These are phyloP conservation scores for Ruditapes philippinarum DNA, from an alignment of 1,140 invertebrate species.

Conservation along the genomic window DNA sequence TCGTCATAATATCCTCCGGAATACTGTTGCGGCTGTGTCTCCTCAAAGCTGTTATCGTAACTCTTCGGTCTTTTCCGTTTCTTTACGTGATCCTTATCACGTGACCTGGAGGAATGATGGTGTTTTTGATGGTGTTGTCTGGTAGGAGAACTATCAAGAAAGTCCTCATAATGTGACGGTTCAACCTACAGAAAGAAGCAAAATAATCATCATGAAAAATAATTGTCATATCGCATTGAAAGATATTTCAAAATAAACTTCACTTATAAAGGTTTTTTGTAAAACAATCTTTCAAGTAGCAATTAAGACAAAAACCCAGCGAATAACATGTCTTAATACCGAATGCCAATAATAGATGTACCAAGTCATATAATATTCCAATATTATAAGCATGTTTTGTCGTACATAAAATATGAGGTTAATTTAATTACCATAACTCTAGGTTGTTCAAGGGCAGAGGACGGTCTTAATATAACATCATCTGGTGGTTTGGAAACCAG, in stretches of 20 bases:
- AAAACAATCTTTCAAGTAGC: no score
- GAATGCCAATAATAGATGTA: no score
- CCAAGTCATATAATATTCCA: no score
- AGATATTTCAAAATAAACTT: no score
- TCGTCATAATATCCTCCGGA: background rate
- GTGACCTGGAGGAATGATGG: background rate
- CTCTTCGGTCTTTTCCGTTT: background rate
- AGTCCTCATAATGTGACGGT: conserved; percentile 45
- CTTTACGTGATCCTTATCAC: conserved; percentile 17
- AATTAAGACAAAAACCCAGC: no score
- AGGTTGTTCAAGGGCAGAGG: conserved; percentile 43
- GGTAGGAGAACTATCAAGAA: conserved; percentile 5
- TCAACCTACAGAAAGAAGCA: no score
- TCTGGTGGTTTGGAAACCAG: conserved; percentile 36
- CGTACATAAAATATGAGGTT: no score
- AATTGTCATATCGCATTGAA: no score
- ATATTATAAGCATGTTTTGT: no score
- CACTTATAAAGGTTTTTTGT: no score
- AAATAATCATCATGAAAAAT: no score
- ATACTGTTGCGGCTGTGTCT: background rate
- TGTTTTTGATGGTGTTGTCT: background rate
- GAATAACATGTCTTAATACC: no score
- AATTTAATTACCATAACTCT: conserved; percentile 23
- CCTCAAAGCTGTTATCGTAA: background rate
- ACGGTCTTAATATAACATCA: conserved; percentile 42